Conservation (phyloP, 37 sponge, comb jelly and placozoan genomes). For the Cliona cf. orientalis region DNA sequence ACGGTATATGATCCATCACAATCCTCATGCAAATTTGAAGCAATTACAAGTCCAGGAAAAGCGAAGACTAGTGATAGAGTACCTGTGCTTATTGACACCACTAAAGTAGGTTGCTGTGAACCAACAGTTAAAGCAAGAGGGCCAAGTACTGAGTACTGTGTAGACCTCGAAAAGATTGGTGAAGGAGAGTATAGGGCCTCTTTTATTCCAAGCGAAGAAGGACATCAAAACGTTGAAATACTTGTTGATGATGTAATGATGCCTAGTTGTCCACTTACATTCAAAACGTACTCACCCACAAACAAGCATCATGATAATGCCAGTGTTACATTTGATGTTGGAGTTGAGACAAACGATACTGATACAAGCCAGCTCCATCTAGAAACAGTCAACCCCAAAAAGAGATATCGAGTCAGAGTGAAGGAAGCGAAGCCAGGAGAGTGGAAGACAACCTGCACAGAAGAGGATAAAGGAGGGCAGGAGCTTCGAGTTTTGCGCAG, state of each 20-base stretch:
- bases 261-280: conserved; percentile 46
- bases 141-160: conserved; percentile 45
- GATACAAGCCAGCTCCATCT: conserved; percentile 35
- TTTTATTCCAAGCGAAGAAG: conserved; percentile 77
- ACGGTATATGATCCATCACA: conserved; percentile 46
- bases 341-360: conserved; percentile 27
- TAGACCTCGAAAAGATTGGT: conserved; percentile 20
- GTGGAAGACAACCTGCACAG: conserved; percentile 20
- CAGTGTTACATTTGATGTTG: conserved; percentile 38
- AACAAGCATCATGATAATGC: background rate
- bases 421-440: background rate
- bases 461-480: conserved; percentile 43
- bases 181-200: conserved; percentile 53
- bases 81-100: conserved; percentile 48
- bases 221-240: conserved; percentile 51
- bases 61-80: conserved; percentile 22
- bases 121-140: conserved; percentile 52
- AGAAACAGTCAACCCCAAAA: conserved; percentile 10
- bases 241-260: conserved; percentile 53
- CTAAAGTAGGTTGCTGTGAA: conserved; percentile 40
- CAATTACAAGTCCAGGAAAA: background rate
- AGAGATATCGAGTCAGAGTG: conserved; percentile 14
- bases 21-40: conserved; percentile 14
- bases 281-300: conserved; percentile 38
- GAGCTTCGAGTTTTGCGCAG: conserved; percentile 36